phyloP scores from a whole-genome alignment of 1,140 invertebrate species.

The Drosophila ficusphila region DNA sequence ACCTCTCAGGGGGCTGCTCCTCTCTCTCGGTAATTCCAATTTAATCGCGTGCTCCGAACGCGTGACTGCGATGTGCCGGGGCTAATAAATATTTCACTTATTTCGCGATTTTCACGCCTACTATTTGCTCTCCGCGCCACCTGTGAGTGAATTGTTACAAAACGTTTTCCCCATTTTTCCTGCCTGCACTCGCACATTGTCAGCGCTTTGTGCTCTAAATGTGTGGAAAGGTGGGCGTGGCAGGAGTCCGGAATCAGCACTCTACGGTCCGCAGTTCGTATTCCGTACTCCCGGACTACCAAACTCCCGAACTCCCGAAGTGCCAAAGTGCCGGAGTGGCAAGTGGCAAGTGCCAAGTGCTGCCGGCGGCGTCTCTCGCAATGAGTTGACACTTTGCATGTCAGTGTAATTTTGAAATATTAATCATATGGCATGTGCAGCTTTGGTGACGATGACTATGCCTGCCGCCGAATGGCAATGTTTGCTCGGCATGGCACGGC shows the following conservation, averaged over 20 bases:
- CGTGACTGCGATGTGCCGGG: constrained; percentile 67
- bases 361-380: constrained; percentile 54
- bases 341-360: constrained; percentile 6
- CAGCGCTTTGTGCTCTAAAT: constrained; percentile 60
- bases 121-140: constrained; percentile 38
- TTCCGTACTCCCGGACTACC: constrained; percentile 10
- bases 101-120: constrained; percentile 77
- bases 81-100: constrained; percentile 83
- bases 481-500: constrained; percentile 64
- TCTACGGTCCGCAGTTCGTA: constrained; percentile 1
- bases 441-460: constrained; percentile 54
- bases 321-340: constrained; percentile 18
- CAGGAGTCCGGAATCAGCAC: constrained; percentile 1
- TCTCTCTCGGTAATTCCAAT: constrained; percentile 55
- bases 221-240: constrained; percentile 63
- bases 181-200: constrained; percentile 55
- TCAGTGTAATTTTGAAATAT: constrained; percentile 82
- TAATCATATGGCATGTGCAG: constrained; percentile 71
- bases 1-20: neutral
- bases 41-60: constrained; percentile 69
- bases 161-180: constrained; percentile 76
- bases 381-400: constrained; percentile 82
- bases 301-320: too few species aligned
- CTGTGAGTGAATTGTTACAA: constrained; percentile 74
- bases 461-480: constrained; percentile 57